Conservation (phyloP, 2,113 vertebrate genomes). For the Elgaria multicarinata region DNA sequence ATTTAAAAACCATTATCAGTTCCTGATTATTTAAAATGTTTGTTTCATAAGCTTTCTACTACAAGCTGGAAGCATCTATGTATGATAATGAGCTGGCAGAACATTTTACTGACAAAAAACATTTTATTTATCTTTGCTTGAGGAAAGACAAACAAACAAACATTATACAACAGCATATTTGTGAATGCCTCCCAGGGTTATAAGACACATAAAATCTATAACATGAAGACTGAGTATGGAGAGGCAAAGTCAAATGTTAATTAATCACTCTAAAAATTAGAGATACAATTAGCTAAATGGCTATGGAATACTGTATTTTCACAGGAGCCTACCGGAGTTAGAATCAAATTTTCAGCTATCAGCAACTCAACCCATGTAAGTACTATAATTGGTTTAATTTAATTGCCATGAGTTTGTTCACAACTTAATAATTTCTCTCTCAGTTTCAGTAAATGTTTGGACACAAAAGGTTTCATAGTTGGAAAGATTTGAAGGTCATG, state of each 20-base stretch:
- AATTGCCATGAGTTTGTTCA: not conserved
- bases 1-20: constrained; percentile 8
- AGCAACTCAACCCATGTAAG: constrained; percentile 12
- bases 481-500: not conserved
- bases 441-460: not conserved
- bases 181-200: constrained; percentile 8
- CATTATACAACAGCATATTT: not conserved
- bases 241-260: constrained; percentile 24
- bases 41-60: not conserved
- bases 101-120: not conserved
- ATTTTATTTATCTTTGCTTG: not conserved
- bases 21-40: constrained; percentile 14
- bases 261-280: constrained; percentile 16
- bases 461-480: not conserved
- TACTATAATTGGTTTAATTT: not conserved
- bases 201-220: not conserved
- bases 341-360: not conserved
- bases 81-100: not conserved
- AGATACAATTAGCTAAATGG: constrained; percentile 14
- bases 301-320: not conserved
- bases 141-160: constrained; percentile 11
- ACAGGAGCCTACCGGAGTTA: constrained; percentile 1
- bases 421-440: not conserved
- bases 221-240: constrained; percentile 5
- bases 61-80: not conserved